Percentiles rank a stretch among this genome's conserved stretches.
Conservation (phyloP, 1,140 invertebrate species). For the Tetragnatha versicolor region DNA sequence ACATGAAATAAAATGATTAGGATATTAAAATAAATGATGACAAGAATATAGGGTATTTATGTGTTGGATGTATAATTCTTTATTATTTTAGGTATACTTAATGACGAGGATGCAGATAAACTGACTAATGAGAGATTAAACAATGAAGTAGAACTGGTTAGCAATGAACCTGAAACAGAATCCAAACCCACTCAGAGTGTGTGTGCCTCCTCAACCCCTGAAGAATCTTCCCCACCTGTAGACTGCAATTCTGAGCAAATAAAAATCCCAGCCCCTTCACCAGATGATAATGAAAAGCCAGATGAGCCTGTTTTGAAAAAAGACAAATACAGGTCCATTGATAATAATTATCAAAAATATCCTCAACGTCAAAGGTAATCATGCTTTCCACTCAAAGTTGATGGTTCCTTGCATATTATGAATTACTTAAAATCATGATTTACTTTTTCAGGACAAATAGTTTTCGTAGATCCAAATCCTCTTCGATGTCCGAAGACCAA, state of each 20-base stretch:
- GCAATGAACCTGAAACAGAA: neutral
- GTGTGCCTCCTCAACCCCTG: no score
- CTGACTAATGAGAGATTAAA: neutral
- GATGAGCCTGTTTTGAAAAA: conserved; percentile 6
- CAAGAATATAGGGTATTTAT: no score
- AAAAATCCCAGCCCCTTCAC: neutral
- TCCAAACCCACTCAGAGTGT: no score
- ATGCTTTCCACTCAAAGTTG: neutral
- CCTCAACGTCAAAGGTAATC: conserved; percentile 27
- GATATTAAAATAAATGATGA: no score
- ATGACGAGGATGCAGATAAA: conserved; percentile 8
- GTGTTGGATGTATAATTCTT: no score
- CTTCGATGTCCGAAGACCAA: conserved; percentile 31
- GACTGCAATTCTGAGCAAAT: neutral
- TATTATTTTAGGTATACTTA: neutral
- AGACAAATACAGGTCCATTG: conserved; percentile 20
- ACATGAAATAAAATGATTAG: no score
- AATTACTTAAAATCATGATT: neutral
- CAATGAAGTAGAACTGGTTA: neutral
- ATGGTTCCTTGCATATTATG: neutral
- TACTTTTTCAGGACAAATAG: conserved; percentile 29
- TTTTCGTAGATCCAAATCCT: conserved; percentile 39
- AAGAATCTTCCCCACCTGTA: no score
- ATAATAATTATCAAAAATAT: conserved; percentile 22
- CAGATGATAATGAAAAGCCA: conserved; percentile 26